Percentiles rank a stretch among this genome's conserved stretches.
These are phyloP conservation scores for Fopius arisanus DNA, from an alignment of 1,140 invertebrate species.

Conservation along the genomic window DNA sequence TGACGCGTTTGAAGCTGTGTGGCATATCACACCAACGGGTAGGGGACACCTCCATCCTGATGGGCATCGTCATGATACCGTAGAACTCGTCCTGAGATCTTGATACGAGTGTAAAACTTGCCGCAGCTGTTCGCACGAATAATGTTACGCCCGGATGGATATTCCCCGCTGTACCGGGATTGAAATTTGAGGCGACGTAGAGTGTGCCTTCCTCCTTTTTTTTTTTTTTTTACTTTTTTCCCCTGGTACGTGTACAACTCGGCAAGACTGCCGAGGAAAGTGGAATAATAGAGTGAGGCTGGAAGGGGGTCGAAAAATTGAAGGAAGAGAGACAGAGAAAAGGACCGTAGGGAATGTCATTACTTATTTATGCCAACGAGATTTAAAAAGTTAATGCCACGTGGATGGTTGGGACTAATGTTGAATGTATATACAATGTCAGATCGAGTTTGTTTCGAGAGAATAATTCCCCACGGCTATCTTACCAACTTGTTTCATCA, in stretches of 20 bases:
- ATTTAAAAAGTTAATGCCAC: constrained; percentile 35
- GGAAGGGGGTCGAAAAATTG: neutral
- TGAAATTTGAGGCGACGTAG: constrained; percentile 5
- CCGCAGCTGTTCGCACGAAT: constrained; percentile 16
- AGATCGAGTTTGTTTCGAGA: constrained; percentile 20
- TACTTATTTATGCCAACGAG: constrained; percentile 25
- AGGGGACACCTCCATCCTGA: neutral
- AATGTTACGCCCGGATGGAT: constrained; percentile 1
- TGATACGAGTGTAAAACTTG: constrained; percentile 23
- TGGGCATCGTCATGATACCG: constrained; percentile 1
- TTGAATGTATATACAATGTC: constrained; percentile 25
- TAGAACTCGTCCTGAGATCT: constrained; percentile 10
- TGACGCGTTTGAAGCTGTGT: neutral
- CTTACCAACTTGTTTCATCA: neutral
- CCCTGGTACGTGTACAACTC: neutral
- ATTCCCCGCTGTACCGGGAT: neutral
- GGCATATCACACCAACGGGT: neutral
- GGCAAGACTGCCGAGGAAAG: neutral
- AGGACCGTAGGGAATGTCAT: neutral
- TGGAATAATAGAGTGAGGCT: neutral
- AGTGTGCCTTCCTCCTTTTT: neutral
- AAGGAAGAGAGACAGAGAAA: neutral
- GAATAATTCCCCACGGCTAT: constrained; percentile 1
- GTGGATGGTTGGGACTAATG: constrained; percentile 9
- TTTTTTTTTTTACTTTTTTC: neutral